Percentiles rank a stretch among this genome's conserved stretches.
phyloP scores from a whole-genome alignment of 1,140 invertebrate genomes.

The Megalopta genalis region DNA sequence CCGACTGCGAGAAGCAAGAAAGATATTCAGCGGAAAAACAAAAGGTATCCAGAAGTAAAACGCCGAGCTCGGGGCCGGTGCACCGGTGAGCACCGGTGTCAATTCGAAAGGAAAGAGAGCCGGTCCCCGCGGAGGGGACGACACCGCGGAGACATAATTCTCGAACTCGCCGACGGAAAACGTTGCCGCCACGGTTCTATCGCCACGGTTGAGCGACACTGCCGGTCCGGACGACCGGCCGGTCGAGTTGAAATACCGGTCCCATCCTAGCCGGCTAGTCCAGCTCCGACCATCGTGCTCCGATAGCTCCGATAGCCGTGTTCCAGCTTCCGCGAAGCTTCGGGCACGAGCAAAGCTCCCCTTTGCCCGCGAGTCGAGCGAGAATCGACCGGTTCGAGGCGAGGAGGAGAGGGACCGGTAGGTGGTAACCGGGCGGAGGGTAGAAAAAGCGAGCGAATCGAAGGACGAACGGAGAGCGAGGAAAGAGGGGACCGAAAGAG shows the following conservation, averaged over 20 bases:
- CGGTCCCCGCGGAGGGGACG: neutral
- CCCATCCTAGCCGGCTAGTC: conserved; percentile 65
- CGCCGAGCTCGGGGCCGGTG: neutral
- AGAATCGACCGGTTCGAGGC: neutral
- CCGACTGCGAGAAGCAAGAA: neutral
- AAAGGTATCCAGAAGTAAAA: neutral
- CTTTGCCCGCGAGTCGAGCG: conserved; percentile 20
- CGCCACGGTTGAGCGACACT: conserved; percentile 72
- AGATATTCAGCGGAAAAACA: too few relatives aligned
- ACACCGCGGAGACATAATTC: conserved; percentile 42
- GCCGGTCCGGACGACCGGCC: conserved; percentile 63
- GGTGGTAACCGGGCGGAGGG: neutral
- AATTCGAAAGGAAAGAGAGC: conserved; percentile 24
- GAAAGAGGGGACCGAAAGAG: conserved; percentile 41
- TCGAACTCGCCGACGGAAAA: conserved; percentile 5
- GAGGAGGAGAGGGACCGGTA: neutral
- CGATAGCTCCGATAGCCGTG: too few relatives aligned
- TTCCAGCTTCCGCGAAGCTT: conserved; percentile 73
- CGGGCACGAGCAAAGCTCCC: conserved; percentile 39
- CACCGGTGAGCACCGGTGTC: too few relatives aligned
- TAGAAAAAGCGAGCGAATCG: neutral
- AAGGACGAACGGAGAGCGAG: neutral
- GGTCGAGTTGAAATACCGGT: conserved; percentile 75
- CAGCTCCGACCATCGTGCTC: conserved; percentile 48
- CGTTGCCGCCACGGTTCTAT: too few relatives aligned